phyloP scores from a whole-genome alignment of 2,113 vertebrate genomes.

The Leptobrachium ailaonicum region DNA sequence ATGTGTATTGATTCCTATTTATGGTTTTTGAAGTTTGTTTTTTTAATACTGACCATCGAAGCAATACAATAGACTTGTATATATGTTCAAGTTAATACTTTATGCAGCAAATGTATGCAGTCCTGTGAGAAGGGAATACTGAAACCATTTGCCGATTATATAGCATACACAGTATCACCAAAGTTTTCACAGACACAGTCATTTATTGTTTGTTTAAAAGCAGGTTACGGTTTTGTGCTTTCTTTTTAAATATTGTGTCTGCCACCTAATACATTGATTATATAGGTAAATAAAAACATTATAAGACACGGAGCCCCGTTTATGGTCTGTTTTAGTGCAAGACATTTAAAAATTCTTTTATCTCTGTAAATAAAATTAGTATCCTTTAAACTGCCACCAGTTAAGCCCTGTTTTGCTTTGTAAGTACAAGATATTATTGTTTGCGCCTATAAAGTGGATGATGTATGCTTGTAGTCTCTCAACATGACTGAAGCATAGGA shows the following conservation, averaged over 20 bases:
- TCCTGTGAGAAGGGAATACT: not conserved
- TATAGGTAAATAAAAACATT: slow-evolving; percentile 29
- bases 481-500: slow-evolving; percentile 84
- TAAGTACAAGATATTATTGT: slow-evolving; percentile 1
- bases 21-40: not conserved
- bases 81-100: too few relatives aligned
- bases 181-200: not conserved
- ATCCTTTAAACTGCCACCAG: not conserved
- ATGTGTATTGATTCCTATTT: not conserved
- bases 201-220: not conserved
- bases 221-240: slow-evolving; percentile 65
- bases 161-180: not conserved
- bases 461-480: slow-evolving; percentile 91
- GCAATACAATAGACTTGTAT: not conserved
- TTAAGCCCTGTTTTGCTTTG: slow-evolving; percentile 30
- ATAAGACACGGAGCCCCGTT: slow-evolving; percentile 62
- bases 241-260: slow-evolving; percentile 56
- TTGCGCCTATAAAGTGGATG: slow-evolving; percentile 86
- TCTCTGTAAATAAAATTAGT: not conserved
- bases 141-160: not conserved
- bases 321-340: slow-evolving; percentile 49
- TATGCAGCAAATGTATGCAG: too few relatives aligned
- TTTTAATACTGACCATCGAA: not conserved
- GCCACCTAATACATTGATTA: slow-evolving; percentile 22
- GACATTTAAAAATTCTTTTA: slow-evolving; percentile 45